Conservation (phyloP, 1,140 invertebrate genomes). For the Drosophila aff. region DNA sequence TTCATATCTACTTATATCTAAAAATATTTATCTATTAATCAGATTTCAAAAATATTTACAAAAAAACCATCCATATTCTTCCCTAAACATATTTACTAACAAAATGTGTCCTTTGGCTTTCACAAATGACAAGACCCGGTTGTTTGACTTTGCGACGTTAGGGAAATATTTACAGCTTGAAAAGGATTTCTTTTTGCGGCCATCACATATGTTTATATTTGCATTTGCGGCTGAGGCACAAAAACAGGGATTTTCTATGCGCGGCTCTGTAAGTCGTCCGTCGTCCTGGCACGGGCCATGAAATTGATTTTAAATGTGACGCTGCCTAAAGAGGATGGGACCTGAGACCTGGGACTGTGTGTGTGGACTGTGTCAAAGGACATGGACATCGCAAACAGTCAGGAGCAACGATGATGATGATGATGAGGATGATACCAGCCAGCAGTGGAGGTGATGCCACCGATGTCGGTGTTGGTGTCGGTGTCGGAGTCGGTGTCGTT, state of each 20-base stretch:
- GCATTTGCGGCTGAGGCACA: conserved; percentile 60
- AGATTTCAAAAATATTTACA: background rate
- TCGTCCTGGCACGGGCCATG: conserved; percentile 42
- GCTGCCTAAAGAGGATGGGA: conserved; percentile 54
- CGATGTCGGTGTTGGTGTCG: background rate
- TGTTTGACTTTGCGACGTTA: conserved; percentile 31
- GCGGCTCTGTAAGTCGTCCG: conserved; percentile 15
- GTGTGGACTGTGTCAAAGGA: conserved; percentile 22
- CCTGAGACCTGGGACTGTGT: conserved; percentile 22
- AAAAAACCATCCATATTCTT: background rate
- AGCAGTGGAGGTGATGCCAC: conserved; percentile 26
- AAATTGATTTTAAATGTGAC: conserved; percentile 81
- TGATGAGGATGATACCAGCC: conserved; percentile 4
- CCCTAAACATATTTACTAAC: background rate
- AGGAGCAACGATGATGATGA: conserved; percentile 30
- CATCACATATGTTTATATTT: conserved; percentile 67
- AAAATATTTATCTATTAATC: background rate
- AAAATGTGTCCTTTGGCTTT: conserved; percentile 1
- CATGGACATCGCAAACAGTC: conserved; percentile 41
- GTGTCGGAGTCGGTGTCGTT: conserved; percentile 16
- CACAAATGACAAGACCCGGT: conserved; percentile 1
- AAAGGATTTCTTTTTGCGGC: conserved; percentile 46
- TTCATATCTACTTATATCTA: background rate
- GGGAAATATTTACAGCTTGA: conserved; percentile 51
- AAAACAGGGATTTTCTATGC: conserved; percentile 36